Evolutionary conservation across 2,888 invertebrate species (phyloP), one percentile per base, ranked within the genome.

Genomic region (Tetranychus piercei): DNA sequence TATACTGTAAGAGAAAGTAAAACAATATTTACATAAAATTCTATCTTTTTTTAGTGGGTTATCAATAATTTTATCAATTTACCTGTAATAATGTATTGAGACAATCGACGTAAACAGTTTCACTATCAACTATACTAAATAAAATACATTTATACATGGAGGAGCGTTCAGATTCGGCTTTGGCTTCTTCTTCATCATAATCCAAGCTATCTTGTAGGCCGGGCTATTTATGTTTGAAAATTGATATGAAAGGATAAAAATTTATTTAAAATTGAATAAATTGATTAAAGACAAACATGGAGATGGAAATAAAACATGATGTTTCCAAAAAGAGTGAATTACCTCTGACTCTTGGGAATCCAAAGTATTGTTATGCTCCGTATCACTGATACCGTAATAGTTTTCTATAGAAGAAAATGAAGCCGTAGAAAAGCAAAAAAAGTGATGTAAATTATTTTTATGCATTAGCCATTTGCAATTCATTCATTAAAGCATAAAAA

Each of bases 141-240:
- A 94, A 87, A 80, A 94, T 92, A 81, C 90, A 90, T 80, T 90
- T 88, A 80, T 92, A 90, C 89, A 92, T 92, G 74, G 90, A 88
- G 76, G 89, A 87, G 78, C 90, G 87, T 81, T 90, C 91, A 18
- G 89, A 88, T 80, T 89, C 89, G 71, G 85, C 85, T 77, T 78
- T 79, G 72, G 45, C 74, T 45, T 44, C 72, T 44, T 76, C 78
- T 18, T 44, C 73, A 67, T 34, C 44, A 15, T 22, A 18, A 45
- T 22, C 73, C 64, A n/a, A 22, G 9, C 73, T 18, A 65, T 45
- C 64, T 22, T 72, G 64, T 73, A 22, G 71, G 23, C 20, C 71
- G 43, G 8, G 5, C 22, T 67, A 23, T 18, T 67, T 55, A 55
- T 15, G 6, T 9, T 6, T 45, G 45, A 45, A 7, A 45, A 55